Percentiles rank a stretch among this genome's conserved stretches.
These are phyloP conservation scores for Tiliacea citrago DNA, from an alignment of 2,888 invertebrate species.

Conservation along the genomic window DNA sequence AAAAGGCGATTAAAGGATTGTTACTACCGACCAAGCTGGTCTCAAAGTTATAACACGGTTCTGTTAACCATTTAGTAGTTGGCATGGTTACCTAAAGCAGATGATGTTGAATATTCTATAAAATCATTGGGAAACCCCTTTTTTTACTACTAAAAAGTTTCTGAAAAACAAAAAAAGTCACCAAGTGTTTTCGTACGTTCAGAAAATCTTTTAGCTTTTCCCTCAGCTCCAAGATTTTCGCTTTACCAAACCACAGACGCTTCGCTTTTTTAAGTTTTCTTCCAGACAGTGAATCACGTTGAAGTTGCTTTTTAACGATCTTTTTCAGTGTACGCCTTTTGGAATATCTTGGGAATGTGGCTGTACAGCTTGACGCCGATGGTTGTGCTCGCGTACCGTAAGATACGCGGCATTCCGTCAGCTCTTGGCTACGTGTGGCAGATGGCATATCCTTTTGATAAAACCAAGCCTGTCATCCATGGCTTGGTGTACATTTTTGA, in stretches of 20 bases:
- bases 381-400: conserved; percentile 73
- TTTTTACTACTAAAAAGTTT: background rate
- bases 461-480: conserved; percentile 78
- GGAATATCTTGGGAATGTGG: conserved; percentile 80
- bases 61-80: background rate
- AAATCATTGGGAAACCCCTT: background rate
- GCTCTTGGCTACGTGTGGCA: conserved; percentile 81
- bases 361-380: conserved; percentile 81
- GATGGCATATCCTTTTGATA: conserved; percentile 83
- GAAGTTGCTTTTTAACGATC: conserved; percentile 39
- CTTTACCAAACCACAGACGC: conserved; percentile 5
- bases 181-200: background rate
- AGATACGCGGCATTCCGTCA: conserved; percentile 71
- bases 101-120: background rate
- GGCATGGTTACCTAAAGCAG: background rate
- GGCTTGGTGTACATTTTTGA: conserved; percentile 79
- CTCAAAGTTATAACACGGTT: background rate
- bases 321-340: conserved; percentile 81
- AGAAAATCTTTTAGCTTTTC: conserved; percentile 17
- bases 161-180: conserved; percentile 12
- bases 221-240: conserved; percentile 7
- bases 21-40: background rate
- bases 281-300: background rate
- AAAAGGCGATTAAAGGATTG: background rate
- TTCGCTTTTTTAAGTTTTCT: conserved; percentile 27